These are phyloP conservation scores for Lepidocolaptes lacrymiger DNA, from an alignment of 2,797 vertebrate genomes.

Conservation along the genomic window DNA sequence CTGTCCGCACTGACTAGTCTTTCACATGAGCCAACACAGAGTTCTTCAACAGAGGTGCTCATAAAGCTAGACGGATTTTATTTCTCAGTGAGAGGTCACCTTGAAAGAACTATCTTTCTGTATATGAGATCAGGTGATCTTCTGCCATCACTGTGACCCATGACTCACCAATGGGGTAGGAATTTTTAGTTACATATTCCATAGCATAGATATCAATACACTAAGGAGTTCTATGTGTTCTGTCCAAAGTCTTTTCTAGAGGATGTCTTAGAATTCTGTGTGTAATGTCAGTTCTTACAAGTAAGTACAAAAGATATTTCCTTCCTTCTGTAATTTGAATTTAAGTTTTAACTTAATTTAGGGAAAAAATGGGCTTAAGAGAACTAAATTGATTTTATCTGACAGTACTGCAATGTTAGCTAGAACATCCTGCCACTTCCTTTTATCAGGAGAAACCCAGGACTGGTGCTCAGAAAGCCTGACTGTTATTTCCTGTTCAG, in stretches of 20 bases:
- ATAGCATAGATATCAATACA: background rate
- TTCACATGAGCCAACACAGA: background rate
- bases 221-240: background rate
- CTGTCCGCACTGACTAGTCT: constrained; percentile 10
- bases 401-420: background rate
- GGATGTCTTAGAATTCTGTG: background rate
- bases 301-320: constrained; percentile 6
- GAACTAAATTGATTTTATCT: background rate
- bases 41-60: background rate
- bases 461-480: background rate
- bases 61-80: constrained; percentile 41
- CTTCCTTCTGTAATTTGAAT: constrained; percentile 1
- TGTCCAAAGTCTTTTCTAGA: background rate
- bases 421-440: background rate
- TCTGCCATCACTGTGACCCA: constrained; percentile 36
- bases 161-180: constrained; percentile 16
- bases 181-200: background rate
- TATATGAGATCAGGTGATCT: constrained; percentile 8
- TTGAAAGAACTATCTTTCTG: constrained; percentile 30
- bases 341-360: constrained; percentile 23
- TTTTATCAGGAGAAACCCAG: background rate
- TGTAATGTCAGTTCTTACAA: background rate
- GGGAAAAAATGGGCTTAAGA: background rate
- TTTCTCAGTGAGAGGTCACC: constrained; percentile 46
- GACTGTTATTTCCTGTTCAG: constrained; percentile 27